Percentiles rank a stretch among this genome's conserved stretches.
Evolutionary conservation across 2,113 vertebrate genomes (phyloP).

Genomic region (Pollachius pollachius): DNA sequence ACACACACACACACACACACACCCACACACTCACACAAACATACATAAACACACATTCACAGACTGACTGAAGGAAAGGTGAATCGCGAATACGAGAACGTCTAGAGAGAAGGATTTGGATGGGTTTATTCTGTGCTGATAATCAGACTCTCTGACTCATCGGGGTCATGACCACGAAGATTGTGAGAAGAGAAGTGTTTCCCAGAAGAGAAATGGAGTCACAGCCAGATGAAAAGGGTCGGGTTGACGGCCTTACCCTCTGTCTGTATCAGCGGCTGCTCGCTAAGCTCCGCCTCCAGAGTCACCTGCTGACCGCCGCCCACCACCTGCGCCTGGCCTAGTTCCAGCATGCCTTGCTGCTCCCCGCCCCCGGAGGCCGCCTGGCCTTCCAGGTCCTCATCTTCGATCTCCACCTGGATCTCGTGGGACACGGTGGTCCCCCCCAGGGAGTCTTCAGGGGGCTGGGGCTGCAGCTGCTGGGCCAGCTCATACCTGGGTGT

Average conservation of each 20-base stretch:
- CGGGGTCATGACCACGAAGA: too few species aligned
- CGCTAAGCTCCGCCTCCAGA: constrained; percentile 76
- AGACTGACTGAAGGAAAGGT: too few species aligned
- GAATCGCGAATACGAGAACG: too few species aligned
- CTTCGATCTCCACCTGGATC: constrained; percentile 85
- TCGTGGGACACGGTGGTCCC: constrained; percentile 77
- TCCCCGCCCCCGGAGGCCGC: constrained; percentile 42
- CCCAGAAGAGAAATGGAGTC: too few species aligned
- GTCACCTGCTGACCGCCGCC: constrained; percentile 79
- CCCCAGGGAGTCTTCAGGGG: constrained; percentile 78
- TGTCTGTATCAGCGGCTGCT: constrained; percentile 82
- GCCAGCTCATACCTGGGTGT: constrained; percentile 87
- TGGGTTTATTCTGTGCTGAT: too few species aligned
- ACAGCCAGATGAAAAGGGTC: too few species aligned
- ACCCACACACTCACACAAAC: too few species aligned
- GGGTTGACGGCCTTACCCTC: constrained; percentile 74
- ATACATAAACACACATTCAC: too few species aligned
- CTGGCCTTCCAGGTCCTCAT: constrained; percentile 75
- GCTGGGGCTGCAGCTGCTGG: constrained; percentile 90
- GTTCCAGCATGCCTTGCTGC: constrained; percentile 83
- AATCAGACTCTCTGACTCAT: too few species aligned
- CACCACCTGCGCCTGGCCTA: constrained; percentile 81
- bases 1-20: too few species aligned
- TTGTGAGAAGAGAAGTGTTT: too few species aligned
- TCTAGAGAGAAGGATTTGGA: too few species aligned